Conservation (phyloP, 1,140 invertebrate species). For the Tenebrio molitor region DNA sequence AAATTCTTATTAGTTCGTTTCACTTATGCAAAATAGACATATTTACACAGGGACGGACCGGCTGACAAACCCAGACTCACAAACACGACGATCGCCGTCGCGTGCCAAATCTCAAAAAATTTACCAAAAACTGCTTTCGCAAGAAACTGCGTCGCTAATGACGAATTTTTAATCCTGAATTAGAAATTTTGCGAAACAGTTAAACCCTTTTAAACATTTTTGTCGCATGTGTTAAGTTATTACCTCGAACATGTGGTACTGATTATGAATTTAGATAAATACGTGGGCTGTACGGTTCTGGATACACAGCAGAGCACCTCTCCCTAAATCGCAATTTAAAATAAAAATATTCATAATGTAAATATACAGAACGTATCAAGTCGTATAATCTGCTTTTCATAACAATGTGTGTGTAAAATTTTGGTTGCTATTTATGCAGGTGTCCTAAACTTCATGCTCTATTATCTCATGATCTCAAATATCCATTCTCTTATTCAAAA, state of each 20-base stretch:
- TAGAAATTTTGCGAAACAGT: too few relatives aligned
- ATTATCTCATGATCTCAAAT: background rate
- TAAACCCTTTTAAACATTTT: too few relatives aligned
- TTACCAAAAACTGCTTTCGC: too few relatives aligned
- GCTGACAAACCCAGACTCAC: too few relatives aligned
- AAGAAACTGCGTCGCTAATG: too few relatives aligned
- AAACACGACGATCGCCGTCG: too few relatives aligned
- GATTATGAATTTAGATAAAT: too few relatives aligned
- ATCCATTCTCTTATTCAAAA: too few relatives aligned
- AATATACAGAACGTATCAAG: background rate
- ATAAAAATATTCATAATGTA: constrained; percentile 9
- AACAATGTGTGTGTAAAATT: background rate
- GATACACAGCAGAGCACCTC: background rate
- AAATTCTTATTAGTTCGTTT: constrained; percentile 39
- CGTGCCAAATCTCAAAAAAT: too few relatives aligned
- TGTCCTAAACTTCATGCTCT: background rate
- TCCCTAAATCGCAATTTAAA: background rate
- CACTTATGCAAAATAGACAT: constrained; percentile 22
- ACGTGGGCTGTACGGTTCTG: background rate
- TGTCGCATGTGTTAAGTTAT: too few relatives aligned
- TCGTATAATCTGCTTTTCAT: background rate
- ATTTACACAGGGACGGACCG: constrained; percentile 6
- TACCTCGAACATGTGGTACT: too few relatives aligned
- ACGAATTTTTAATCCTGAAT: too few relatives aligned
- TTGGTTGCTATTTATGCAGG: background rate